Base-by-base conservation (phyloP, 2,113 vertebrate species). In the Daphoenositta chrysoptera region DNA sequence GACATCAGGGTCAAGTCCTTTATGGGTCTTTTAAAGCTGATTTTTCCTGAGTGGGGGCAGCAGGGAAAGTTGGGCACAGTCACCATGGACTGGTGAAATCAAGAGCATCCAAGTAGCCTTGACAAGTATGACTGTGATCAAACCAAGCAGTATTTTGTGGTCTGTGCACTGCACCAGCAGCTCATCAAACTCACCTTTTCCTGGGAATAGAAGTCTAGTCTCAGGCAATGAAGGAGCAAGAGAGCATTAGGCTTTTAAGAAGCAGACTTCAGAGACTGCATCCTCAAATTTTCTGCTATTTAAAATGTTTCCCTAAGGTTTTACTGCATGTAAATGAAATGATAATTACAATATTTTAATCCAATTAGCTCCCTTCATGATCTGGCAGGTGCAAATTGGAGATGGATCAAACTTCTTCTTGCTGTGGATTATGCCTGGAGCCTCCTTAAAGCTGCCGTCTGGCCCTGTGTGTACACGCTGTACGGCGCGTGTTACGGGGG, bases 321-420 rank as follows among this genome's bases (percentile, higher is more conserved):
- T 97, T 96, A 45, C 83, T 15, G 1, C 72, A 90, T 42, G 22
- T 92, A 97, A 96, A 95, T 96, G 86, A 96, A 94, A 96, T 92
- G 19, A 84, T 95, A 96, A 96, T 97, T 96, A 90, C 76, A 93
- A 89, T 96, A 89, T 96, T 96, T 97, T 96, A 97, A 97, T 94
- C 96, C 96, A 96, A 93, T 97, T 97, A 96, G 88, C 90, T 96
- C 80, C 61, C 80, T 96, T 93, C 90, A 60, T 92, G 96, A 96
- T 94, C 85, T 95, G 93, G 94, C 96, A 97, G 96, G 96, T 97
- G 96, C 92, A 96, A 96, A 96, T 68, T 95, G 88, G 92, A 93
- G 90, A 93, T 75, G 83, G 96, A 96, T 96, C 94, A 96, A 95
- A 83, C 90, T 96, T 64, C 61, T 72, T 48, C 93, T 86, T 86